Percentiles rank a stretch among this genome's conserved stretches.
phyloP scores from a whole-genome alignment of 2,888 invertebrate genomes.

The Pseudoips prasinana region DNA sequence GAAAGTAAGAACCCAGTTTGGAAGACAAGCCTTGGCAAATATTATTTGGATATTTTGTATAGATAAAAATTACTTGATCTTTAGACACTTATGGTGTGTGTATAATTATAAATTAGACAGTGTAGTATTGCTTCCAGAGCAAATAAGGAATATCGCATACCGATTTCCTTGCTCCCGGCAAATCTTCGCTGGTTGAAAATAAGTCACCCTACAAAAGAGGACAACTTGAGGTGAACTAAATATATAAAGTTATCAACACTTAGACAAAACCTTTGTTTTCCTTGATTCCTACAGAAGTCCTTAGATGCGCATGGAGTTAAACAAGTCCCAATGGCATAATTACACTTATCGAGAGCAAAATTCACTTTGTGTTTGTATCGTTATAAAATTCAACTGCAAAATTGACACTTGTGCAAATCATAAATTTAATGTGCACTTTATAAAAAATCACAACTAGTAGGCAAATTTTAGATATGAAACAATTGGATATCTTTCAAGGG shows the following conservation, averaged over 20 bases:
- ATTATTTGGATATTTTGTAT: too few relatives aligned
- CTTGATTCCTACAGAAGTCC: conserved; percentile 35
- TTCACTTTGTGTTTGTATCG: conserved; percentile 19
- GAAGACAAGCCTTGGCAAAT: too few relatives aligned
- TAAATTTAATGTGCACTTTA: conserved; percentile 6
- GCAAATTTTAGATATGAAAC: too few relatives aligned
- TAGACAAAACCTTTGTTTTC: conserved; percentile 44
- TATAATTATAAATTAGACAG: conserved; percentile 17
- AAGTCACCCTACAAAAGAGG: conserved; percentile 41
- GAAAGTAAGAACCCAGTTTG: too few relatives aligned
- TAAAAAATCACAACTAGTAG: conserved; percentile 5
- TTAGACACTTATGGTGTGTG: too few relatives aligned
- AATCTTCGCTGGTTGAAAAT: conserved; percentile 69
- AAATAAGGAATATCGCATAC: conserved; percentile 67
- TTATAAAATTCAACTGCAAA: conserved; percentile 1
- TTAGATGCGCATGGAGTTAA: conserved; percentile 46
- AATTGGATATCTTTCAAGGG: too few relatives aligned
- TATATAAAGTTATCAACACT: conserved; percentile 42
- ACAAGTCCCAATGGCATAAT: conserved; percentile 11
- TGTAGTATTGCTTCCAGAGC: conserved; percentile 66
- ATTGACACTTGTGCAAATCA: conserved; percentile 10
- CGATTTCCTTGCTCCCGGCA: conserved; percentile 70
- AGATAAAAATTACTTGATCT: too few relatives aligned
- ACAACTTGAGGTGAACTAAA: conserved; percentile 59
- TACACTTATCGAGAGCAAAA: conserved; percentile 28